Percentiles rank a stretch among this genome's conserved stretches.
Evolutionary conservation across 2,888 invertebrate genomes (phyloP).

Genomic region (Polyommatus icarus): DNA sequence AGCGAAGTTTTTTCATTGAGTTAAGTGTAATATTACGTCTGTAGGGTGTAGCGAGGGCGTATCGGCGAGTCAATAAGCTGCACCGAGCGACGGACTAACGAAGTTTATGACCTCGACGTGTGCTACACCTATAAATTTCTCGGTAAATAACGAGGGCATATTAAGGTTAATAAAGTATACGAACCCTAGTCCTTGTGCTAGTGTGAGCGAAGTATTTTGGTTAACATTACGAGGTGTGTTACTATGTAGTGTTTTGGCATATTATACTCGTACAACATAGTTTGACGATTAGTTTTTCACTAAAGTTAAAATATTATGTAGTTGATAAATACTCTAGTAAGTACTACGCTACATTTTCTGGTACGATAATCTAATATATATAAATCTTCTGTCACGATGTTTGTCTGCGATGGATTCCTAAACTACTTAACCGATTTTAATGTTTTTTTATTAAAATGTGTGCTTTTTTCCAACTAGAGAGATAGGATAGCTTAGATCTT

Average conservation of each 20-base stretch:
- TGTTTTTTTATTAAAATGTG: too few relatives aligned
- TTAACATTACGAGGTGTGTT: not conserved
- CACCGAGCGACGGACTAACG: slow-evolving; percentile 51
- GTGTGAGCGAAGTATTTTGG: slow-evolving; percentile 5
- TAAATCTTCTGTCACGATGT: too few relatives aligned
- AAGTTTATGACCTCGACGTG: slow-evolving; percentile 68
- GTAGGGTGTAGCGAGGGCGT: slow-evolving; percentile 29
- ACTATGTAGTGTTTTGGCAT: not conserved
- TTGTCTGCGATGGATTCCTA: too few relatives aligned
- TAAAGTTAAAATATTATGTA: not conserved
- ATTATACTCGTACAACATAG: not conserved
- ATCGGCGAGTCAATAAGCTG: slow-evolving; percentile 47
- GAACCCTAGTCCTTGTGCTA: not conserved
- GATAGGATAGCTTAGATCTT: too few relatives aligned
- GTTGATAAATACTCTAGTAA: too few relatives aligned
- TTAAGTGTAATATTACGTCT: slow-evolving; percentile 10
- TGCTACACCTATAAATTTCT: slow-evolving; percentile 61
- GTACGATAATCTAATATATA: not conserved
- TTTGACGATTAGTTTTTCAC: not conserved
- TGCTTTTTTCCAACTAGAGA: too few relatives aligned
- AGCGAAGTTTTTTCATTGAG: slow-evolving; percentile 8
- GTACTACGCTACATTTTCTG: not conserved
- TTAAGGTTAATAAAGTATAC: slow-evolving; percentile 62
- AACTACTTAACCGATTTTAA: too few relatives aligned
- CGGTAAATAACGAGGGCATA: slow-evolving; percentile 72